phyloP scores from a whole-genome alignment of 2,888 invertebrate genomes.

The Erebia epiphron region DNA sequence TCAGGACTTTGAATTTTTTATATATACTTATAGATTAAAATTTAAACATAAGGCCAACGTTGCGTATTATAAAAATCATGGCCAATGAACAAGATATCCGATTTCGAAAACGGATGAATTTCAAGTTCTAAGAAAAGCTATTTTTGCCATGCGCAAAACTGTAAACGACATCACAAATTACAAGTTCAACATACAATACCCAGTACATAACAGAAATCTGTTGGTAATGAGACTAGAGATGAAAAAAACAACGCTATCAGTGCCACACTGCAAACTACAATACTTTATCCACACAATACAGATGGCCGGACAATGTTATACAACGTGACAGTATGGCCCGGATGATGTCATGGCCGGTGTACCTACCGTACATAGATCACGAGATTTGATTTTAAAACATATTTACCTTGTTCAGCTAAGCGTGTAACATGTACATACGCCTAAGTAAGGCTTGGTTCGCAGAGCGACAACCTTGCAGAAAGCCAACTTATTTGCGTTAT shows the following conservation, averaged over 20 bases:
- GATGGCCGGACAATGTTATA: conserved; percentile 11
- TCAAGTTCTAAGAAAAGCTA: no score
- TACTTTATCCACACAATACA: conserved; percentile 7
- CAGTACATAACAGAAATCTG: neutral
- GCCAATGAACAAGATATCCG: no score
- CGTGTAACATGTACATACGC: neutral
- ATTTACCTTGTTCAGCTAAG: neutral
- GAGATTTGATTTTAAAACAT: neutral
- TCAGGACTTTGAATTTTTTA: no score
- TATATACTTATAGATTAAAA: no score
- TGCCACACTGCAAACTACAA: conserved; percentile 2
- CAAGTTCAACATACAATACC: neutral
- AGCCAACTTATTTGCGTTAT: no score
- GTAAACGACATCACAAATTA: neutral
- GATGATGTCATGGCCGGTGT: conserved; percentile 16
- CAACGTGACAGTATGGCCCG: conserved; percentile 16
- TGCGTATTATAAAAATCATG: no score
- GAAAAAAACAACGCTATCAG: conserved; percentile 12
- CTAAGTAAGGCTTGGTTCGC: neutral
- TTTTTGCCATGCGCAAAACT: neutral
- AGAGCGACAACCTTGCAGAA: no score
- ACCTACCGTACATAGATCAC: conserved; percentile 1
- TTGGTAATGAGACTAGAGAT: conserved; percentile 8
- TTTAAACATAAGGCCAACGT: no score
- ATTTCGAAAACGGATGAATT: no score